Base-by-base conservation (phyloP, 2,888 invertebrate species). In the Mechanitis mazaeus region DNA sequence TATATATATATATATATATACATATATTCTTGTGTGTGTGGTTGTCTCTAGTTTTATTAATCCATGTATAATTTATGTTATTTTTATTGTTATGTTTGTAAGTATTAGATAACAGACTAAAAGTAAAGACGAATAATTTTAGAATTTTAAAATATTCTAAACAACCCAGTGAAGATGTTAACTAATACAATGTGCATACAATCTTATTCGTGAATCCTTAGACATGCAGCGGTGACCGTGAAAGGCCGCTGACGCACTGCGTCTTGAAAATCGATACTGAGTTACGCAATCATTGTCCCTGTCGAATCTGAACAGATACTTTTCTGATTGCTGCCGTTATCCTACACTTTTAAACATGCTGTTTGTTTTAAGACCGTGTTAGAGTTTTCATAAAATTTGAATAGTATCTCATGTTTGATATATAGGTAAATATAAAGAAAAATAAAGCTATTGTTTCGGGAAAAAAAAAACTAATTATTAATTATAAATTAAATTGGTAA, bases 161-260 rank as follows among this genome's bases (percentile, higher is more conserved):
- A 3, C n/a, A 28, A 3, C 20, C 20, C 7, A n/a, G 20, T 47
- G 20, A 28, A 47, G 20, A 20, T n/a, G 20, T 28, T 31, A 31
- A 31, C 7, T 31, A 7, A 6, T 31, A 50, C 31, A 31, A 50
- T 50, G 31, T 50, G 50, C 50, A 50, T 7, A 9, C 1, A 50
- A 50, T 50, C 31, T 50, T 54, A 61, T 64, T 54, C 55, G 46
- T 66, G 85, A 86, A 86, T 80, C 86, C 87, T 77, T 80, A 85
- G 72, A 83, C 75, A 73, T 84, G 84, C 83, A 78, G 69, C 71
- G 70, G 58, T 68, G 72, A 62, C 69, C 75, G 72, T 68, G 62
- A 56, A 68, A 78, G 79, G 80, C 69, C 75, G 73, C 76, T 80
- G 81, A 83, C 81, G 79, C 80, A 83, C 83, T 65, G 66, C 74